phyloP scores from a whole-genome alignment of 2,113 vertebrate species.

The Lipophrys pholis region DNA sequence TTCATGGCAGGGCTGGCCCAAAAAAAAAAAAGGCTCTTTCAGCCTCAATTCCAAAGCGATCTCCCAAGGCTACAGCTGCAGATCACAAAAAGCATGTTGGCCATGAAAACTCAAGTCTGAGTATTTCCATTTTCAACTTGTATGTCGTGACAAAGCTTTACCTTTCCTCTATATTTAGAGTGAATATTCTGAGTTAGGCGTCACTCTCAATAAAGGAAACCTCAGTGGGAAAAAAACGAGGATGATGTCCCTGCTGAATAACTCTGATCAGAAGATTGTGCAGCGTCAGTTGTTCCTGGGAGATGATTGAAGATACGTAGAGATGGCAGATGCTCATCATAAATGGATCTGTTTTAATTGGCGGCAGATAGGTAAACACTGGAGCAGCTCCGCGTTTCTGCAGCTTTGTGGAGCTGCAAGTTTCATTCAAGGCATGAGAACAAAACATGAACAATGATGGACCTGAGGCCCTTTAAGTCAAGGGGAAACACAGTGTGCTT shows the following conservation, averaged over 20 bases:
- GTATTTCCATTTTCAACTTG: neutral
- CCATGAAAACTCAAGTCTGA: conserved; percentile 9
- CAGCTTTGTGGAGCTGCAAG: neutral
- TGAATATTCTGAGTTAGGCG: conserved; percentile 1
- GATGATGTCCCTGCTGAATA: conserved; percentile 31
- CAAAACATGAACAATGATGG: neutral
- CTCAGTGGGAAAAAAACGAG: conserved; percentile 5
- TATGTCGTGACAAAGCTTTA: neutral
- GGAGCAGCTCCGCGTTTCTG: neutral
- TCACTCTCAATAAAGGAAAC: conserved; percentile 4
- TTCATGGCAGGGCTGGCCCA: conserved; percentile 15
- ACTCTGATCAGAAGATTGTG: conserved; percentile 22
- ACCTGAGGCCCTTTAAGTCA: conserved; percentile 1
- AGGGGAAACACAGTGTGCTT: neutral
- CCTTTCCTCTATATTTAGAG: conserved; percentile 30
- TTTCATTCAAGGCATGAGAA: neutral
- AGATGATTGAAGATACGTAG: conserved; percentile 3
- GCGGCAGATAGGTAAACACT: neutral
- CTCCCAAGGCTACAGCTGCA: neutral
- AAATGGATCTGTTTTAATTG: conserved; percentile 6
- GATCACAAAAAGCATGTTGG: conserved; percentile 24
- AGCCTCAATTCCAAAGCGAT: conserved; percentile 19
- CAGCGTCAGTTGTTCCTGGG: conserved; percentile 38
- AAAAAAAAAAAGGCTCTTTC: conserved; percentile 20
- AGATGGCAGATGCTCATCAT: neutral